Percentiles rank a stretch among this genome's conserved stretches.
phyloP scores from a whole-genome alignment of 2,113 vertebrate species.

The Scatophagus argus region DNA sequence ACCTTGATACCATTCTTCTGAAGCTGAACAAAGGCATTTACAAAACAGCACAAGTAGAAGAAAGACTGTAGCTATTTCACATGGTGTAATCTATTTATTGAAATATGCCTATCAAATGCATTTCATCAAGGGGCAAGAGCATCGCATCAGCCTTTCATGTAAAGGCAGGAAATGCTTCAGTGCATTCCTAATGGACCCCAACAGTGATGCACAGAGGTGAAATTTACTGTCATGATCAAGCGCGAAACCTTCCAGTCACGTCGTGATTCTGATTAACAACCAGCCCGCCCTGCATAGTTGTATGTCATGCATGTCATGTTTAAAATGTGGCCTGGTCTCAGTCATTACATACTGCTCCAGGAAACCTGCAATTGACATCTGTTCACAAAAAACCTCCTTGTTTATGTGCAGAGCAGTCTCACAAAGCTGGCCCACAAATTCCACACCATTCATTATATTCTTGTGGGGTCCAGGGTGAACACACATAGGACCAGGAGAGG shows the following conservation, averaged over 20 bases:
- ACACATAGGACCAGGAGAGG: neutral
- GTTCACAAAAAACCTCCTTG: neutral
- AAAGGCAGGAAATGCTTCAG: slow-evolving; percentile 16
- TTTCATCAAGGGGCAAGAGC: slow-evolving; percentile 8
- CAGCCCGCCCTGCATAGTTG: neutral
- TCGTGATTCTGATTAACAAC: slow-evolving; percentile 41
- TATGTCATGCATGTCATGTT: neutral
- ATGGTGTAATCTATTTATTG: neutral
- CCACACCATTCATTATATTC: neutral
- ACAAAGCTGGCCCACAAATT: neutral
- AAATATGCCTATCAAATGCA: slow-evolving; percentile 1
- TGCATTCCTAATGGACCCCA: slow-evolving; percentile 1
- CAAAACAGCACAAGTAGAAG: neutral
- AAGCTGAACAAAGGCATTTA: neutral
- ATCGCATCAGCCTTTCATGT: neutral
- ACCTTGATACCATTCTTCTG: neutral
- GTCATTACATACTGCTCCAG: neutral
- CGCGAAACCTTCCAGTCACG: slow-evolving; percentile 15
- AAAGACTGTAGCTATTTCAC: neutral
- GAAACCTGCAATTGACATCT: neutral
- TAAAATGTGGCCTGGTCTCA: slow-evolving; percentile 8
- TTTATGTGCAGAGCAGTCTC: neutral
- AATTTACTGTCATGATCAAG: slow-evolving; percentile 42
- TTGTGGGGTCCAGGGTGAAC: neutral
- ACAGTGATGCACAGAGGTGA: slow-evolving; percentile 34